Base-by-base conservation (phyloP, 2,113 vertebrate species). In the Hippocampus mohnikei region DNA sequence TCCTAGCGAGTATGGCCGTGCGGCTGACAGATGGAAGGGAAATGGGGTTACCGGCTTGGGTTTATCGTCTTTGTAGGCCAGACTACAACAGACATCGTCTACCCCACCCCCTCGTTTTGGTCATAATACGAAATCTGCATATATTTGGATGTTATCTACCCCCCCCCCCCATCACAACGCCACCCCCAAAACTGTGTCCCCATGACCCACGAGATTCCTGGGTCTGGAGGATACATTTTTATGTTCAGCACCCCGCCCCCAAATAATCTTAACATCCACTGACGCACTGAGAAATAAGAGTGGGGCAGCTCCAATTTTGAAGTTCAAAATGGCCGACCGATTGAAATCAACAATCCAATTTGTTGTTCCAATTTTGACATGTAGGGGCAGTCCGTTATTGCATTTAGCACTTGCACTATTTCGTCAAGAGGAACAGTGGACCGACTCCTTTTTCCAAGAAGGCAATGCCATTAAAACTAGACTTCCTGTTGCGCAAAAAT, bases 11-110 rank as follows among this genome's bases (percentile, higher is more conserved):
- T 84, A 83, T 81, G 79, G 84, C 74, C 84, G 76, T 85, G 81
- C 84, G 84, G 84, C 85, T 84, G 90, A 88, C 90, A 91, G 90
- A 90, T 90, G 87, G 88, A 86, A 81, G 85, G 75, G 82, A 87
- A 91, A 91, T 80, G 85, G 85, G 84, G 88, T 88, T 91, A 90
- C 87, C 80, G 87, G 86, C 81, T 80, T 82, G 80, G 84, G 81
- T 46, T 85, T 87, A 87, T 89, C 85, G 85, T 85, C 75, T 46
- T 90, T 85, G 83, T 88, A 87, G 84, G 87, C 85, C 86, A 90
- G 80, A 85, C 84, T 86, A 84, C 62, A 84, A 76, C 78, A 76
- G 67, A 42, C 48, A 46, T 52, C 81, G 23, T 37, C 33, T 37
- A 37, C 33, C 60, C 75, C 44, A 61, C 59, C 55, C 55, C 72